Percentiles rank a stretch among this genome's conserved stretches.
Conservation (phyloP, 2,888 invertebrate species). For the Microplitis deprimator region DNA sequence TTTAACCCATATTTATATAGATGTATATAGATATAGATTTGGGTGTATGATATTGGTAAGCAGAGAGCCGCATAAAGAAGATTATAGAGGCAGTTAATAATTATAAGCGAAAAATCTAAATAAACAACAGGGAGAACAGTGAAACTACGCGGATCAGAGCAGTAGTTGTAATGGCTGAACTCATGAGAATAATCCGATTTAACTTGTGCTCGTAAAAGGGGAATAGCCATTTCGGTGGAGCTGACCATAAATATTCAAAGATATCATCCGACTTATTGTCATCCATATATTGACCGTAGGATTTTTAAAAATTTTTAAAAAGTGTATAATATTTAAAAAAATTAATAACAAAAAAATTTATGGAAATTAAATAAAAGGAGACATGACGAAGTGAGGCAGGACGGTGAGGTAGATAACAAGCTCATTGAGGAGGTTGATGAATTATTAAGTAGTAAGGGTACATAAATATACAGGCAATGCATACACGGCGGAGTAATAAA, state of each 20-base stretch:
- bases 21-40: no score
- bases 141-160: conserved; percentile 1
- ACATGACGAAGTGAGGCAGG: background rate
- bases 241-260: conserved; percentile 38
- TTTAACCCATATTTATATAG: no score
- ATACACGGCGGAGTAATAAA: background rate
- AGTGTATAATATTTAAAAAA: background rate
- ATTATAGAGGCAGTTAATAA: background rate
- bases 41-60: background rate
- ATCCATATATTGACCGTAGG: background rate
- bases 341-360: no score
- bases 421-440: background rate
- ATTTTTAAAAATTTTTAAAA: background rate
- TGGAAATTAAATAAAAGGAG: background rate
- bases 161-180: conserved; percentile 38
- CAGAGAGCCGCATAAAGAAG: background rate
- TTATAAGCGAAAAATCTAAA: conserved; percentile 2
- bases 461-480: background rate
- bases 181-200: conserved; percentile 42
- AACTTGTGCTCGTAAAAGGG: conserved; percentile 34
- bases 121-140: background rate
- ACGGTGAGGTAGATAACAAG: background rate
- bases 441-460: background rate
- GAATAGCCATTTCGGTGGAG: conserved; percentile 27
- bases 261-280: conserved; percentile 33